These are phyloP conservation scores for Octomys mimax DNA, from an alignment of 2,797 vertebrate genomes.

Conservation along the genomic window DNA sequence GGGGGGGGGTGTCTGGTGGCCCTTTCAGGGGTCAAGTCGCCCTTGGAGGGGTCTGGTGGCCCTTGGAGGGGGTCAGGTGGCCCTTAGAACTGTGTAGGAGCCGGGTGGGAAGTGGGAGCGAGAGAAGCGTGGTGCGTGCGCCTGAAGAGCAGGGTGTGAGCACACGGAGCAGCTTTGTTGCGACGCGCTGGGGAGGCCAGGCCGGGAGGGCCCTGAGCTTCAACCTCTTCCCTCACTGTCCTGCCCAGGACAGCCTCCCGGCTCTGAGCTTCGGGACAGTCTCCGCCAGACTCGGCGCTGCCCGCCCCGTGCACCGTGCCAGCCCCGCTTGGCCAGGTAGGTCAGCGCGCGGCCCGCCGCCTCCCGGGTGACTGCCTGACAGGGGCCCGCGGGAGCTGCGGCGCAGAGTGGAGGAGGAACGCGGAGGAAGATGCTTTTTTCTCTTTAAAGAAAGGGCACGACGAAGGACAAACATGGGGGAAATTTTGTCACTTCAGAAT, in stretches of 20 bases:
- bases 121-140: neutral
- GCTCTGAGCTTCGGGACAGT: neutral
- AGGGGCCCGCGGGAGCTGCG: neutral
- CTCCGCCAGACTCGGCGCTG: neutral
- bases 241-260: neutral
- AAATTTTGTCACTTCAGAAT: conserved; percentile 69
- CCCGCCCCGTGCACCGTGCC: neutral
- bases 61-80: too few species aligned
- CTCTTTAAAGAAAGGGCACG: conserved; percentile 63
- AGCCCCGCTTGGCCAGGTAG: neutral
- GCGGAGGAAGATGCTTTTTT: neutral
- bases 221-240: neutral
- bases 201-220: neutral
- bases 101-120: neutral
- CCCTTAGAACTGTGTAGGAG: neutral
- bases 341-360: neutral
- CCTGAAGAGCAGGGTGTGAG: neutral
- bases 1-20: too few species aligned
- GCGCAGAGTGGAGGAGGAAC: neutral
- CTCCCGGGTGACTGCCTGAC: neutral
- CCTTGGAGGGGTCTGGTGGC: too few species aligned
- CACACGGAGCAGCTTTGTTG: neutral
- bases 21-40: too few species aligned
- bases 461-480: conserved; percentile 66
- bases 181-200: accelerated